These are phyloP conservation scores for Siphamia tubifer DNA, from an alignment of 2,113 vertebrate genomes.

Conservation along the genomic window DNA sequence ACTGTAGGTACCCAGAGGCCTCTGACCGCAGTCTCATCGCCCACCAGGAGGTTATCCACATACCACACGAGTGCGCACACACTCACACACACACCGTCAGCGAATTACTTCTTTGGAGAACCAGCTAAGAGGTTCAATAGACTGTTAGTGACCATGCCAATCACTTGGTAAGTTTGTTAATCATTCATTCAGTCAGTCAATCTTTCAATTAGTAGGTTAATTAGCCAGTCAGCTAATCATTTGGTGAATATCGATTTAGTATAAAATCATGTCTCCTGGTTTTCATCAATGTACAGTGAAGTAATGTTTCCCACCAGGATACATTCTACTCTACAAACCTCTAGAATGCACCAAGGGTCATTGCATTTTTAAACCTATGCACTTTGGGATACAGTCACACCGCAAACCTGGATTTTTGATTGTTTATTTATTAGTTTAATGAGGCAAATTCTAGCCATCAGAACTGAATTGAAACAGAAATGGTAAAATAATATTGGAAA, in stretches of 20 bases:
- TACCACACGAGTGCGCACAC: conserved; percentile 21
- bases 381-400: no score
- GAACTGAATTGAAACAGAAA: no score
- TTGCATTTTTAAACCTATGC: not conserved
- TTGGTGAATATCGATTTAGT: conserved; percentile 1
- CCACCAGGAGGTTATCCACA: conserved; percentile 57
- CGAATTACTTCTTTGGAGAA: not conserved
- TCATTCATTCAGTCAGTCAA: conserved; percentile 22
- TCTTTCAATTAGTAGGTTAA: conserved; percentile 17
- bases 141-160: conserved; percentile 12
- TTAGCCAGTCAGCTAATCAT: conserved; percentile 29
- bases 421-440: no score
- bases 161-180: conserved; percentile 26
- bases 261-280: conserved; percentile 15
- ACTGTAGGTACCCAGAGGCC: conserved; percentile 43
- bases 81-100: not conserved
- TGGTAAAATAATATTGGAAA: no score
- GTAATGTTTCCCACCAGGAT: not conserved
- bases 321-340: conserved; percentile 13
- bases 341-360: not conserved
- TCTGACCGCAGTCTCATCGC: conserved; percentile 53
- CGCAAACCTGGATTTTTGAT: no score
- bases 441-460: no score
- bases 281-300: not conserved
- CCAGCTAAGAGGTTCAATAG: conserved; percentile 7